These are phyloP conservation scores for Xiphorhynchus elegans DNA, from an alignment of 2,113 vertebrate species.

Conservation along the genomic window DNA sequence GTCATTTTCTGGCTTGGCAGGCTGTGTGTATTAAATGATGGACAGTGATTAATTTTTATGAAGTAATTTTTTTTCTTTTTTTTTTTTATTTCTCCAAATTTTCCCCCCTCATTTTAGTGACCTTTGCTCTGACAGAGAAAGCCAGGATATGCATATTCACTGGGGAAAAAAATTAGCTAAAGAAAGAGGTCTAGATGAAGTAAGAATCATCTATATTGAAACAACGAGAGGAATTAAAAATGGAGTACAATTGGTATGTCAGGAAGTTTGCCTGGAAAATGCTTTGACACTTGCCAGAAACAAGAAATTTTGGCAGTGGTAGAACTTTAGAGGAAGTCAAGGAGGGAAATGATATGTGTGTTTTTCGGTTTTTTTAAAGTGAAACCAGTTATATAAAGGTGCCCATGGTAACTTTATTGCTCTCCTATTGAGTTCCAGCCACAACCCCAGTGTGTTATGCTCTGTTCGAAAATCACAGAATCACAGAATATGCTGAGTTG, in stretches of 20 bases:
- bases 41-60: neutral
- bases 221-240: neutral
- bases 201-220: neutral
- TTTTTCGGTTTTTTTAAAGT: neutral
- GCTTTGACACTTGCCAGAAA: neutral
- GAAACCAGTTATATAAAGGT: neutral
- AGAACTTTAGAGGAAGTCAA: neutral
- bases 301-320: neutral
- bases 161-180: neutral
- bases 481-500: neutral
- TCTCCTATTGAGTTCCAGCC: neutral
- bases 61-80: neutral
- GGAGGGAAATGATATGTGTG: neutral
- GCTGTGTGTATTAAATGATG: neutral
- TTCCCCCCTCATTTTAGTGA: neutral
- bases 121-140: slow-evolving; percentile 38
- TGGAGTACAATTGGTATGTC: neutral
- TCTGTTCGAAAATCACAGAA: neutral
- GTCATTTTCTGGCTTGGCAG: neutral
- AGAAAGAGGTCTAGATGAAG: neutral
- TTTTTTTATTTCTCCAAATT: neutral
- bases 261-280: neutral
- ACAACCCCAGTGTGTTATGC: neutral
- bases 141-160: neutral
- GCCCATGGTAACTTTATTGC: neutral